These are phyloP conservation scores for Diogma glabrata DNA, from an alignment of 2,888 invertebrate genomes.

Conservation along the genomic window DNA sequence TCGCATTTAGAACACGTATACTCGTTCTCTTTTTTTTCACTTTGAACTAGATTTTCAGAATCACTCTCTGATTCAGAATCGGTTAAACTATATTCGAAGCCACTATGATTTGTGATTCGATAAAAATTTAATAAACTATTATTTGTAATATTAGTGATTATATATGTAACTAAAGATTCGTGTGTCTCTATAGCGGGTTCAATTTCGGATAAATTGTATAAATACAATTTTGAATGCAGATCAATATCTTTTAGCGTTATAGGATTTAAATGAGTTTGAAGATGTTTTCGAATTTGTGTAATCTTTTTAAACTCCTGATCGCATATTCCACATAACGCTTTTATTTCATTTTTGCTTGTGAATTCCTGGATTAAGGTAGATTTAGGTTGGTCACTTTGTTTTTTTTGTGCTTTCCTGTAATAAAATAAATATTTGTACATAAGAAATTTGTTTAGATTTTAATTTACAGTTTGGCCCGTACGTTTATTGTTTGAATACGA, in stretches of 20 bases:
- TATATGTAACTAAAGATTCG: conserved; percentile 2
- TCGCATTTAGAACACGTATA: conserved; percentile 26
- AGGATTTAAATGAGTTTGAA: conserved; percentile 9
- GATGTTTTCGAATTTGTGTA: conserved; percentile 9
- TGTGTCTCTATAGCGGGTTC: background rate
- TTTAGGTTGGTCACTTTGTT: no score
- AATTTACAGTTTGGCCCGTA: no score
- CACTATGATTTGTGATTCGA: conserved; percentile 27
- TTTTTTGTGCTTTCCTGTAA: no score
- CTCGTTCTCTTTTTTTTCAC: conserved; percentile 9
- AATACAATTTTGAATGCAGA: conserved; percentile 11
- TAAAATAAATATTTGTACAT: no score
- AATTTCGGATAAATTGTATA: conserved; percentile 13
- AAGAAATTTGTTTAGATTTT: no score
- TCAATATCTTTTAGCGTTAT: conserved; percentile 12
- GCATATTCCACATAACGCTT: conserved; percentile 13
- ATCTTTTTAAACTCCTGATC: conserved; percentile 13
- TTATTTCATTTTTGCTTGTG: no score
- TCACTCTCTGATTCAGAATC: conserved; percentile 35
- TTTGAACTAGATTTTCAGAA: conserved; percentile 18
- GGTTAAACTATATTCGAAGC: conserved; percentile 29
- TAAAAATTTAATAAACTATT: conserved; percentile 23
- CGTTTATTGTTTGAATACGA: no score
- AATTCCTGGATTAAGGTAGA: no score
- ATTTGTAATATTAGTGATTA: conserved; percentile 11